Base-by-base conservation (phyloP, 2,888 invertebrate species). In the Thymelicus sylvestris region DNA sequence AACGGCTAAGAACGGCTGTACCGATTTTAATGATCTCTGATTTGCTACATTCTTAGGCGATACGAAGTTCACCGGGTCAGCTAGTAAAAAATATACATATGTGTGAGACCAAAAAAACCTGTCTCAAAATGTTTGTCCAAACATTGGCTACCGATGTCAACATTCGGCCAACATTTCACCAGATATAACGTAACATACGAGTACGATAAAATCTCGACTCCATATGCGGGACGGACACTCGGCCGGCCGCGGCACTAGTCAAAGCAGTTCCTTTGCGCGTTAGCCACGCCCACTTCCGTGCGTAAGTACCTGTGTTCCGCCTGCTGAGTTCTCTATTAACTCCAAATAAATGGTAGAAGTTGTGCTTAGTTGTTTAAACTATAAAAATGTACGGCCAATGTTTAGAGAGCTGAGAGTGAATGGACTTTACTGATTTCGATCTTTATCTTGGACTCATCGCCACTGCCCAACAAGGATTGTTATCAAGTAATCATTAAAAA, bases 261-360 rank as follows among this genome's bases (percentile, higher is more conserved):
- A 64, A 69, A 69, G 68, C 48, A 44, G n/a, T 57, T 52, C 50
- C 50, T 52, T 52, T n/a, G 50, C 48, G 8, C 50, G 50, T 52
- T 59, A 47, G 59, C 64, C 69, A 69, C 69, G 64, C 69, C 69
- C 64, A 59, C 41, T 69, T 69, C 69, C 69, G 69, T 69, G 59
- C 64, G 55, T 59, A 69, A 64, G 69, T 69, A 64, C 64, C 55
- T 50, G 63, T 24, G 55, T 69, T 64, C 57, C 15, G 48, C 50
- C 24, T 38, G 48, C 64, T 64, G 64, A 69, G 59, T 69, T 67
- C 60, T 66, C 57, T 67, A 38, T 70, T 52, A 68, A 73, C 60
- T 63, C 48, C 6, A 60, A 60, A 62, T 62, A 41, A 69, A 41
- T 44, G 12, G 15, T 6, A 52, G 50, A 31, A 31, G 31, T 31